Base-by-base conservation (phyloP, 2,888 invertebrate species). In the Melolontha melolontha region DNA sequence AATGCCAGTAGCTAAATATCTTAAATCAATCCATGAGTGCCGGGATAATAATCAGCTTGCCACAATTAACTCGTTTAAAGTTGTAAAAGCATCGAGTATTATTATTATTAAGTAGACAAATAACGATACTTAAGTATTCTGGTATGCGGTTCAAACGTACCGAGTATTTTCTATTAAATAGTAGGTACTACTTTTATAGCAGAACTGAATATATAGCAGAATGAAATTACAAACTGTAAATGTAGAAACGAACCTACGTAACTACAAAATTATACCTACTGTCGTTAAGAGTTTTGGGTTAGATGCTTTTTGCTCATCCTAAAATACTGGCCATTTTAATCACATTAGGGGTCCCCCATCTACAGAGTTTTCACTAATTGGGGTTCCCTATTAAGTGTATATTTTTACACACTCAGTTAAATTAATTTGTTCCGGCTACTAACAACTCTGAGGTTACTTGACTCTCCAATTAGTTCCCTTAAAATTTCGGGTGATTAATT, bases 401-500 rank as follows among this genome's bases (percentile, higher is more conserved):
- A 73, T 72, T 73, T 73, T 72, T 72, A 71, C 72, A 66, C 66
- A 62, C 67, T 63, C 59, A 67, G 64, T 69, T 66, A 70, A 72
- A 73, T 72, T 71, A 74, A 74, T 74, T 74, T 71, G 72, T 73
- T 69, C 71, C 29, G 57, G 29, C 59, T 44, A 62, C 59, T 62
- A 62, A 62, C 71, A 72, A 71, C 72, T 65, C 62, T 69, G 74
- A 68, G 66, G 70, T 70, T 67, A 68, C 69, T 68, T 72, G 66
- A 70, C 71, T 49, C 47, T 62, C 59, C 59, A 62, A 62, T 62
- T 62, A 62, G 59, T 57, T 57, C 42, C 22, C 72, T 73, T 74
- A 71, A 75, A 75, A 76, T 75, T 75, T 71, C 34, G 70, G 73
- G 73, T 74, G 74, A 76, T 75, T 76, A 76, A 76, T 76, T 74